phyloP scores from a whole-genome alignment of 1,140 invertebrate species.

The Rhizoglyphus robini region DNA sequence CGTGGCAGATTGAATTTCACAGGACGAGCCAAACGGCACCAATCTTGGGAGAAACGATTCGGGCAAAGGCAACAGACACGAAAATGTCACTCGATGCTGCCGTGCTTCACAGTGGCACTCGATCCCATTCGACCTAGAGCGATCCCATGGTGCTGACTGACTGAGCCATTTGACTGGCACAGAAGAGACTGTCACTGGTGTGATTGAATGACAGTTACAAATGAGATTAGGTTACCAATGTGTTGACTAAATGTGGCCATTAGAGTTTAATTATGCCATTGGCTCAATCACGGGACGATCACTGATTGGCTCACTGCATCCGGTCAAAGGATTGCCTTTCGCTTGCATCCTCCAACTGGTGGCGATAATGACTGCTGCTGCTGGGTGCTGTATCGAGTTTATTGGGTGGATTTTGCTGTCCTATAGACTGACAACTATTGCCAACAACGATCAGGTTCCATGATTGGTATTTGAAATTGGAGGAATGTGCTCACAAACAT shows the following conservation, averaged over 20 bases:
- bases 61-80: too few species aligned
- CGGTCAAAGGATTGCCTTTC: constrained; percentile 7
- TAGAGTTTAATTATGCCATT: background rate
- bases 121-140: background rate
- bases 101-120: background rate
- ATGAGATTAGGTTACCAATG: constrained; percentile 7
- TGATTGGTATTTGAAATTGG: background rate
- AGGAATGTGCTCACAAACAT: background rate
- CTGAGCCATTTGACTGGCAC: background rate
- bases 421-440: too few species aligned
- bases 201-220: constrained; percentile 1
- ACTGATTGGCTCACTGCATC: background rate
- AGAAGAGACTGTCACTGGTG: background rate
- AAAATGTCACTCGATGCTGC: background rate
- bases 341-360: background rate
- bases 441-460: background rate
- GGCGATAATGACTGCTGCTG: background rate
- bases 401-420: background rate
- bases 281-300: background rate
- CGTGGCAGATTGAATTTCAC: constrained; percentile 8
- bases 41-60: too few species aligned
- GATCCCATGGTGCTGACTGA: background rate
- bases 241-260: constrained; percentile 12
- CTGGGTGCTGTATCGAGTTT: too few species aligned
- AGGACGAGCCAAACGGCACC: background rate